Percentiles rank a stretch among this genome's conserved stretches.
These are phyloP conservation scores for Drosophila antonietae DNA, from an alignment of 2,888 invertebrate species.

Conservation along the genomic window DNA sequence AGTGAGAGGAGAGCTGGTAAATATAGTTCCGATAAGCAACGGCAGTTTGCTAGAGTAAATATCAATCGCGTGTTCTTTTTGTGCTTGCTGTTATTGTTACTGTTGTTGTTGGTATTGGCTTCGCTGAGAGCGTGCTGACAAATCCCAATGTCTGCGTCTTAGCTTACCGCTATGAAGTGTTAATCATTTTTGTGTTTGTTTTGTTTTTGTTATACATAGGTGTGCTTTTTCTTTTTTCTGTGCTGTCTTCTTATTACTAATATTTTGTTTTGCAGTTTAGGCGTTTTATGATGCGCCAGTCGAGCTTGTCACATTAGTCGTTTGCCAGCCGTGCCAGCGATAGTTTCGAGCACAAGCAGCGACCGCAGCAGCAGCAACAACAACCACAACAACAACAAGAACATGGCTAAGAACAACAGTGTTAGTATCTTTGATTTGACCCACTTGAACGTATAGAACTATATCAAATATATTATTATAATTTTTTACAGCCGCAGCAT, in stretches of 20 bases:
- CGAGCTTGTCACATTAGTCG: constrained; percentile 42
- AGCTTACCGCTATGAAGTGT: constrained; percentile 22
- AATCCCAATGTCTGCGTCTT: constrained; percentile 9
- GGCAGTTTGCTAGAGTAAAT: neutral
- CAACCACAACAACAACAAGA: constrained; percentile 1
- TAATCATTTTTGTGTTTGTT: constrained; percentile 20
- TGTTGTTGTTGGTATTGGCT: neutral
- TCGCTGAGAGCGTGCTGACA: neutral
- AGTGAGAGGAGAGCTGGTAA: constrained; percentile 4
- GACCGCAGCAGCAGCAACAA: neutral
- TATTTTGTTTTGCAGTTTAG: constrained; percentile 17
- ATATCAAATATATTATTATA: neutral
- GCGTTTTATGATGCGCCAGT: constrained; percentile 18
- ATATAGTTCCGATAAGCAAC: constrained; percentile 23
- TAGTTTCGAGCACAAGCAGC: constrained; percentile 8
- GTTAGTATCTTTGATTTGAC: neutral
- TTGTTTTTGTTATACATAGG: neutral
- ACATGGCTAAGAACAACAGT: constrained; percentile 25
- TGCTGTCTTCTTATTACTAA: constrained; percentile 10
- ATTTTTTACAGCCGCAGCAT: constrained; percentile 41
- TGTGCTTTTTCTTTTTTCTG: no score
- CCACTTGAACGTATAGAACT: neutral
- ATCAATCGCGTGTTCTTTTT: neutral
- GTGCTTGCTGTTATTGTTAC: neutral
- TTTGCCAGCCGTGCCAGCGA: constrained; percentile 23